Base-by-base conservation (phyloP, 2,888 invertebrate genomes). In the Eupithecia dodoneata region DNA sequence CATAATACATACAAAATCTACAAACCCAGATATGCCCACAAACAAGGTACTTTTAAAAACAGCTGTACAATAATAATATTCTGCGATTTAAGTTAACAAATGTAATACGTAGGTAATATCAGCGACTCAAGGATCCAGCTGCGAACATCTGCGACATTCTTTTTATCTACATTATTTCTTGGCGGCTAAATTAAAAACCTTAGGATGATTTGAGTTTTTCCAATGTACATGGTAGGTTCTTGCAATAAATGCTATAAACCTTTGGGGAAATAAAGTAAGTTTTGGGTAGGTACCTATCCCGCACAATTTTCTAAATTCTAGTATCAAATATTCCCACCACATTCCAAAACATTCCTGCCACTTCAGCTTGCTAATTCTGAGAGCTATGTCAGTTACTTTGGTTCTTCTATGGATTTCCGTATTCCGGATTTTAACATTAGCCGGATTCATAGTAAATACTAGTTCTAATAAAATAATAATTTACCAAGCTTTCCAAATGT, bases 401-500 rank as follows among this genome's bases (percentile, higher is more conserved):
- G 30, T 30, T 30, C 30, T 30, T 30, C 30, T 30, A 30, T 1
- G 30, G 30, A 30, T 30, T 30, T 30, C 30, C 30, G 30, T 30
- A 30, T 30, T 30, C 30, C 30, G 30, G 30, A 30, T 30, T 30
- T 30, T 30, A 30, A 1, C 30, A 30, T 30, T 30, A 30, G 30
- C 30, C 30, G 30, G 30, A 30, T 30, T 30, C 30, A 30, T 30
- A 30, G 30, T 30, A 30, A 30, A 30, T 30, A 30, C 30, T 30
- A 30, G 30, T 30, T 30, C 0, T 30, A 30, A 30, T 30, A 9
- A 2, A 10, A 47, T 9, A 30, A 30, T 66, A 18, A 90, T 93
- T 93, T 90, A 97, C 97, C 96, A 81, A 96, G 92, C 92, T 97
- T 95, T 0, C 96, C 94, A 4, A 84, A 76, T 63, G 84, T 82